Base-by-base conservation (phyloP, 2,797 vertebrate genomes). In the Sardinella longiceps region DNA sequence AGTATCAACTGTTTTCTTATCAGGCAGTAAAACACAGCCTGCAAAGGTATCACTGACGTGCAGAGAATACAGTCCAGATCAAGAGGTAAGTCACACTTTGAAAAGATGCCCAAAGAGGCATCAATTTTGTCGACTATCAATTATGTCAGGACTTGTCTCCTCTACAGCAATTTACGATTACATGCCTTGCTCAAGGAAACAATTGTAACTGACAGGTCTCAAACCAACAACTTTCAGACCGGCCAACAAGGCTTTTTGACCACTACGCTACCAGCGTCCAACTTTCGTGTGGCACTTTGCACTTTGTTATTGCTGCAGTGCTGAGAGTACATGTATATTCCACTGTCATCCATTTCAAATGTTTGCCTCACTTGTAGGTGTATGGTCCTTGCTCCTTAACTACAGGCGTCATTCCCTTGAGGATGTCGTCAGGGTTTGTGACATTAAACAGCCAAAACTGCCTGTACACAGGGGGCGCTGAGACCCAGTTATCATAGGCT, bases 361-460 rank as follows among this genome's bases (percentile, higher is more conserved):
- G 58, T 7, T 18, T 14, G 46, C 11, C 46, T 82, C 93, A 98
- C 97, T 82, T 95, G 90, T 99, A 99, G 0, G 97, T 98, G 80
- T 99, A 99, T 0, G 98, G 98, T 83, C 98, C 98, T 90, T 85
- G 96, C 92, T 99, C 95, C 58, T 87, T 39, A 1, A 99, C 88
- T 60, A 89, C 85, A 80, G 98, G 96, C 15, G 5, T 89, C 33
- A 0, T 0, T 84, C 0, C 1, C 93, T 0, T 2, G 46, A 48
- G 46, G 46, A 99, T 92, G 0, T 96, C 96, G 2, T 84, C 0
- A 37, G 97, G 93, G 88, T 99, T 99, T 85, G 90, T 86, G 20
- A 99, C 95, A 0, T 99, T 83, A 85, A 96, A 99, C 33, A 99
- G 81, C 98, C 97, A 99, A 93, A 99, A 97, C 90, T 99, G 95